Evolutionary conservation across 1,140 invertebrate genomes (phyloP), one percentile per base, ranked within the genome.

Genomic region (Leptopilina clavipes): DNA sequence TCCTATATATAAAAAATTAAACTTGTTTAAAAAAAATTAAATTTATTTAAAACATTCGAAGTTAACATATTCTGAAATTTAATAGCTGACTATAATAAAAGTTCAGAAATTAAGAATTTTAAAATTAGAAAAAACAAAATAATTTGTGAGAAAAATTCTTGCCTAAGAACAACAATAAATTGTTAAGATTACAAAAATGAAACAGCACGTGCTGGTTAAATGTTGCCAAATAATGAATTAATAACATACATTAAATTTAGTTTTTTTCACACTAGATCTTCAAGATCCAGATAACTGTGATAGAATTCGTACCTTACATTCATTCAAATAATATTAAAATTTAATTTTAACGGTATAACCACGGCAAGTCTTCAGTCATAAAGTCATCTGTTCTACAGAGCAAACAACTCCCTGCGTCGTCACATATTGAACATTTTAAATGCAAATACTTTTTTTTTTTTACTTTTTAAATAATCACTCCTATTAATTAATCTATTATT

Each of bases 291-390:
- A 7, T 65, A 65, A 65, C 59, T 31, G 8, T 65, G 25, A 65
- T 65, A 65, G 19, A 65, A 65, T 65, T 65, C 59, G 59, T 65
- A 65, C 22, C 59, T 65, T 65, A 65, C 59, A 65, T 65, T 37
- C 59, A 65, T 65, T 65, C 59, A 31, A 65, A 25, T 37, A 31
- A 2, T 2, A 31, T 31, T 31, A 31, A 31, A 65, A 40, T 7
- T 31, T 31, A 65, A n/a, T 65, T 65, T 31, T n/a, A 3, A 59
- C 22, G 54, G 22, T 40, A 40, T 59, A 22, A 59, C 25, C 59
- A n/a, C 25, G 59, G 19, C 22, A 65, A 65, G 12, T 65, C n/a
- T 65, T 65, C 22, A 65, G 59, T 59, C 56, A 59, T 59, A 3
- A 8, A 59, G 56, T 65, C 59, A 65, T 65, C 59, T 65, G 59